Evolutionary conservation across 2,797 vertebrate species (phyloP).

Genomic region (Semotilus atromaculatus): DNA sequence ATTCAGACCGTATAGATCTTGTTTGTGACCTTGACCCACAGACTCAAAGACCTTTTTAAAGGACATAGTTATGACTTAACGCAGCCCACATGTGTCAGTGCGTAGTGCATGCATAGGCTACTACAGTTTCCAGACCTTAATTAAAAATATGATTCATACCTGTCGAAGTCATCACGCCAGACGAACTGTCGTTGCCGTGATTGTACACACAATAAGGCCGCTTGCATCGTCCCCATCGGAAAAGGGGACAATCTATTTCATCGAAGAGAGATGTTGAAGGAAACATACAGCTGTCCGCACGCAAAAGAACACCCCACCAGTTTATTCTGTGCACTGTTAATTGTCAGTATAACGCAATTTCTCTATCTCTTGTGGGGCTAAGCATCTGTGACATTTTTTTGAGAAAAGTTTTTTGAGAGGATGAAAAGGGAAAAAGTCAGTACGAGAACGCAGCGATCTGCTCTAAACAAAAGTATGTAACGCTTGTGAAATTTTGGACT

Average conservation of each 20-base stretch:
- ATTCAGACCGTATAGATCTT: too few relatives aligned
- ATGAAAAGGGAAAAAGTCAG: neutral
- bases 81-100: too few relatives aligned
- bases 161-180: slow-evolving; percentile 11
- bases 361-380: neutral
- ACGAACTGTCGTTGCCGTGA: slow-evolving; percentile 62
- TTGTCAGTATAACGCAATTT: neutral
- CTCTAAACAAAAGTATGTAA: neutral
- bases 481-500: neutral
- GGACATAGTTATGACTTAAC: too few relatives aligned
- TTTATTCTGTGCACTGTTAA: slow-evolving; percentile 17
- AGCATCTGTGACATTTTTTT: neutral
- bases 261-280: slow-evolving; percentile 73
- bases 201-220: slow-evolving; percentile 79
- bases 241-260: slow-evolving; percentile 68
- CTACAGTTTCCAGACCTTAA: neutral
- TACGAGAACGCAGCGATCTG: neutral
- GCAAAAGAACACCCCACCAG: neutral
- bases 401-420: neutral
- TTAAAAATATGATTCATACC: neutral
- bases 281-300: slow-evolving; percentile 71
- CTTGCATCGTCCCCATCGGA: slow-evolving; percentile 65
- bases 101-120: too few relatives aligned
- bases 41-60: too few relatives aligned
- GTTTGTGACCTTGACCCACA: too few relatives aligned